Evolutionary conservation across 2,888 invertebrate species (phyloP).

Genomic region (Trachelus stipa): DNA sequence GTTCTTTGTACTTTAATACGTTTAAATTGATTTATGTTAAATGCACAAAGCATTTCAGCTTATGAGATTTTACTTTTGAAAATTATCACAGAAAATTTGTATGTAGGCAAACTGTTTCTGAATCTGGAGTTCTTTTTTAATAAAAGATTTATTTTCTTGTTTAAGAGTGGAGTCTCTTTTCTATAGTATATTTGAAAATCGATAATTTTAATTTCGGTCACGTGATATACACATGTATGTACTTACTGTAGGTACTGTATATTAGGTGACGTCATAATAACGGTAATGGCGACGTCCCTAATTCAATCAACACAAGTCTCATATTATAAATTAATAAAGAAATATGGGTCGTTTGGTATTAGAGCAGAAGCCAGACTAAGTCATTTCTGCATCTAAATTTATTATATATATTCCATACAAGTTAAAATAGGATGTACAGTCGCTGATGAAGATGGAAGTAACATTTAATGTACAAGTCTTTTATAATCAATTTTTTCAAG

Average conservation of each 20-base stretch:
- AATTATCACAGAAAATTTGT: conserved; percentile 10
- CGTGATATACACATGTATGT: not conserved
- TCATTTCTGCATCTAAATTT: not conserved
- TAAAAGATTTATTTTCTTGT: not conserved
- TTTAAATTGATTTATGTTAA: not conserved
- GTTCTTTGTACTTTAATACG: conserved; percentile 26
- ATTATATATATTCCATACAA: not conserved
- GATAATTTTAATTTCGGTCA: not conserved
- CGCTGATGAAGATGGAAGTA: conserved; percentile 5
- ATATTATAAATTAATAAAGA: not conserved
- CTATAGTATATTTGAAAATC: not conserved
- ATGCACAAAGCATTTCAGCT: not conserved
- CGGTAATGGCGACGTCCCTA: not conserved
- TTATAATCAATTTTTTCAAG: conserved; percentile 95
- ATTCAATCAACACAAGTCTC: not conserved
- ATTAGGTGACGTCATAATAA: not conserved
- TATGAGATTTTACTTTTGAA: conserved; percentile 9
- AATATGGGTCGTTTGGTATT: not conserved
- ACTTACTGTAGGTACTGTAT: not conserved
- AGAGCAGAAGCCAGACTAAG: not conserved
- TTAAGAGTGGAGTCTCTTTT: not conserved
- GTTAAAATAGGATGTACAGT: not conserved
- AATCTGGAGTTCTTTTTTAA: conserved; percentile 5
- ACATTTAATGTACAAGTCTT: conserved; percentile 68
- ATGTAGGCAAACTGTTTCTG: not conserved